A percentile compares a stretch with the other conserved stretches of the same genome.
phyloP scores from a whole-genome alignment of 1,140 invertebrate genomes.

The Neodiprion virginianus region DNA sequence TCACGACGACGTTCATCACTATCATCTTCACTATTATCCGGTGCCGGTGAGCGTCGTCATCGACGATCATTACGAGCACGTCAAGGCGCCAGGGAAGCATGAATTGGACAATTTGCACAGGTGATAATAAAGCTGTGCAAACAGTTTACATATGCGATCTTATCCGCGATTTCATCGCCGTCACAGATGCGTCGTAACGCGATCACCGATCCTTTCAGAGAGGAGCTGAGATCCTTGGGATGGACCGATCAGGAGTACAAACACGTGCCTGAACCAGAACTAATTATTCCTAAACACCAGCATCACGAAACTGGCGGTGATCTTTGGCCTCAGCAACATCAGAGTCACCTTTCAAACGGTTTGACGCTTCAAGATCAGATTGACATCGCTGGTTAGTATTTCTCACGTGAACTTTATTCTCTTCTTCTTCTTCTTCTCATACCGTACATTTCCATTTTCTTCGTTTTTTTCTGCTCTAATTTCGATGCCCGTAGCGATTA shows the following conservation, averaged over 20 bases:
- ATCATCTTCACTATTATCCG: conserved; percentile 49
- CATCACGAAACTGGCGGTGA: conserved; percentile 12
- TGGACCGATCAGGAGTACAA: conserved; percentile 41
- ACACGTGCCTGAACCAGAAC: conserved; percentile 37
- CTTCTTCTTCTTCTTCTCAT: background rate
- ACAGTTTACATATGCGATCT: background rate
- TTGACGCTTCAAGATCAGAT: background rate
- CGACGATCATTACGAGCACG: conserved; percentile 18
- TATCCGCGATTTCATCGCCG: background rate
- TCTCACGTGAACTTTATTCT: background rate
- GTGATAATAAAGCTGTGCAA: conserved; percentile 20
- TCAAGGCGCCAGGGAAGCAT: conserved; percentile 36
- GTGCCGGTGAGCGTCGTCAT: conserved; percentile 23
- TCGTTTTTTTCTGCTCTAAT: no score
- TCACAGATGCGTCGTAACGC: background rate
- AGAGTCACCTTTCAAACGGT: background rate
- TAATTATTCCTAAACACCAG: conserved; percentile 25
- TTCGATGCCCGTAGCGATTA: background rate
- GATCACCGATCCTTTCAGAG: conserved; percentile 28
- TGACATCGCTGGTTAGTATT: background rate
- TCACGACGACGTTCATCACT: conserved; percentile 42
- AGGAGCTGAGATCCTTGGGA: conserved; percentile 39
- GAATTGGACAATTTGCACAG: conserved; percentile 39
- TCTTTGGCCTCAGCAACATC: conserved; percentile 15
- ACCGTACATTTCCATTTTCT: no score